Conservation (phyloP, 2,113 vertebrate genomes). For the Bubo blakistoni region DNA sequence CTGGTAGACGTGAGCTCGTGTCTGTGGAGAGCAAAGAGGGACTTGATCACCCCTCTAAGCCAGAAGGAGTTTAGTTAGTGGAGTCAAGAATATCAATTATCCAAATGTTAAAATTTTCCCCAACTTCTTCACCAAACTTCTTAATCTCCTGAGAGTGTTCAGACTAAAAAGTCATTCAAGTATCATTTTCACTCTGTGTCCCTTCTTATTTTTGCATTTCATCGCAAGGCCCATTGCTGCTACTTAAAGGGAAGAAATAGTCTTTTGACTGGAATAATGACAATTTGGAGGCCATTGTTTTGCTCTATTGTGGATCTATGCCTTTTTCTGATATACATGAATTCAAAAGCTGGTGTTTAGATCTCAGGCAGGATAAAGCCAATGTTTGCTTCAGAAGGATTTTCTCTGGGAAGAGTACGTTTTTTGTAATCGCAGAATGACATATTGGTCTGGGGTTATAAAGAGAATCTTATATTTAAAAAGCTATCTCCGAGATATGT, state of each 20-base stretch:
- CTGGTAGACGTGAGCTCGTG: not conserved
- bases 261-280: not conserved
- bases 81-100: not conserved
- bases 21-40: not conserved
- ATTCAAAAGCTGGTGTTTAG: slow-evolving; percentile 8
- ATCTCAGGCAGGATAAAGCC: slow-evolving; percentile 16
- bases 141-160: not conserved
- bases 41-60: not conserved
- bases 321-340: slow-evolving; percentile 1
- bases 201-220: not conserved
- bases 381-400: slow-evolving; percentile 34
- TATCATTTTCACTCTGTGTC: not conserved
- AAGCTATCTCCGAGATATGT: not conserved
- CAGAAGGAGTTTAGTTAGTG: not conserved
- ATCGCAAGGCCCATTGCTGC: not conserved
- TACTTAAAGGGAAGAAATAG: not conserved
- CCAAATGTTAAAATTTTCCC: not conserved
- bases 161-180: not conserved
- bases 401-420: slow-evolving; percentile 3
- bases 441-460: slow-evolving; percentile 37
- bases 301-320: not conserved
- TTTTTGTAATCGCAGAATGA: slow-evolving; percentile 13
- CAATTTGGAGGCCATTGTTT: not conserved
- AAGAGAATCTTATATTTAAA: slow-evolving; percentile 49
- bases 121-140: not conserved